These are phyloP conservation scores for Rhaphigaster nebulosa DNA, from an alignment of 2,888 invertebrate species.

Conservation along the genomic window DNA sequence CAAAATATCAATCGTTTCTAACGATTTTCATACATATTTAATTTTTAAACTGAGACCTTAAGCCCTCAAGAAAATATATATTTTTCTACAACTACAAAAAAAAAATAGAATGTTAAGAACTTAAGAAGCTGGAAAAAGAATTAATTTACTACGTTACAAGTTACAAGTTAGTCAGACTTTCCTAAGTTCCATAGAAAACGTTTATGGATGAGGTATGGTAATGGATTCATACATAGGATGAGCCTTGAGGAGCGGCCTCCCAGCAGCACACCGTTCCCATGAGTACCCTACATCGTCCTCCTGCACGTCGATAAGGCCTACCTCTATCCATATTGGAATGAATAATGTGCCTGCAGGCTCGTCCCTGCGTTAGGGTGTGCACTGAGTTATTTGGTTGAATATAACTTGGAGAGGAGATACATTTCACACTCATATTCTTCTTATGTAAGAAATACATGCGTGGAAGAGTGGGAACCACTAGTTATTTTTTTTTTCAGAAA, in stretches of 20 bases:
- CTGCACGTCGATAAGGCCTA: background rate
- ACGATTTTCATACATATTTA: too few species aligned
- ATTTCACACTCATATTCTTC: background rate
- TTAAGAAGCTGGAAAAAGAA: too few species aligned
- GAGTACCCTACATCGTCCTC: conserved; percentile 32
- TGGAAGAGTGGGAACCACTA: background rate
- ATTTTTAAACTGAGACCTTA: too few species aligned
- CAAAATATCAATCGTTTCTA: too few species aligned
- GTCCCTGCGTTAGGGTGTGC: background rate
- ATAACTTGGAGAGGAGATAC: background rate
- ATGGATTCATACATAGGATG: background rate
- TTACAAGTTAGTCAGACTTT: too few species aligned
- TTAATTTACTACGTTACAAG: too few species aligned
- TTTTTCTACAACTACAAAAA: too few species aligned
- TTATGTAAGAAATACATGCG: too few species aligned
- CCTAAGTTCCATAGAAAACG: too few species aligned
- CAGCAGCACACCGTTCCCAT: background rate
- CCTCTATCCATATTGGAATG: background rate
- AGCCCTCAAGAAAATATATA: too few species aligned
- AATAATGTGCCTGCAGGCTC: background rate
- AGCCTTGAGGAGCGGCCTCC: background rate
- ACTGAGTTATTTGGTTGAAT: background rate
- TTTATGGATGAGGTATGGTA: background rate
- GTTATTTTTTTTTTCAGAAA: background rate
- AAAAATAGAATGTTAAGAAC: too few species aligned